A percentile compares a stretch with the other conserved stretches of the same genome.
Evolutionary conservation across 2,797 vertebrate species (phyloP).

Genomic region (Esox masquinongy): DNA sequence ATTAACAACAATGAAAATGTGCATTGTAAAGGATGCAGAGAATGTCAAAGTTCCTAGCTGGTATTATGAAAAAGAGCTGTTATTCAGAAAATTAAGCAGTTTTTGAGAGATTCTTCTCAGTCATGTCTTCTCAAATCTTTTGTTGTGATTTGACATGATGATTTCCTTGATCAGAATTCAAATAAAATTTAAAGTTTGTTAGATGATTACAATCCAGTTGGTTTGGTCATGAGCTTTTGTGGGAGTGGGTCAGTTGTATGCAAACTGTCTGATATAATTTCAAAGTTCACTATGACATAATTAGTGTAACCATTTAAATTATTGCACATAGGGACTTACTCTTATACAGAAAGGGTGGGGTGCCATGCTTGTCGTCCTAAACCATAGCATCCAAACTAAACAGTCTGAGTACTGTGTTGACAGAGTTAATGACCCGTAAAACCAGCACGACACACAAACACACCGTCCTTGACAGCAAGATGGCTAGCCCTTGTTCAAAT

Average conservation of each 20-base stretch:
- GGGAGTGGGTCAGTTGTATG: background rate
- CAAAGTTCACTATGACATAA: background rate
- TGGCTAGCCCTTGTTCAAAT: background rate
- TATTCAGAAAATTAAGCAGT: background rate
- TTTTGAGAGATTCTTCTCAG: background rate
- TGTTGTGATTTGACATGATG: background rate
- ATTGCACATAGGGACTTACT: background rate
- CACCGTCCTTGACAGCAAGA: background rate
- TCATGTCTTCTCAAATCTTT: background rate
- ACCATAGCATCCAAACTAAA: slow-evolving; percentile 17
- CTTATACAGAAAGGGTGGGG: background rate
- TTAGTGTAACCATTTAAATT: background rate
- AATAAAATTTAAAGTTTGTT: slow-evolving; percentile 33
- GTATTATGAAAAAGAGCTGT: background rate
- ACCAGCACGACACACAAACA: slow-evolving; percentile 21
- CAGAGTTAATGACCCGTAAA: slow-evolving; percentile 47
- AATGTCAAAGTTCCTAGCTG: background rate
- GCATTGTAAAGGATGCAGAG: slow-evolving; percentile 13
- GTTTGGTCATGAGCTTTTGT: slow-evolving; percentile 5
- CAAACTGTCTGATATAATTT: background rate
- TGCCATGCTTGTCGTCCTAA: background rate
- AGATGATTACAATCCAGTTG: background rate
- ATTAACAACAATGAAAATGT: slow-evolving; percentile 18
- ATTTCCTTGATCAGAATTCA: slow-evolving; percentile 18
- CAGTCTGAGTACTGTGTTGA: slow-evolving; percentile 40